Evolutionary conservation across 2,888 invertebrate genomes (phyloP).

Genomic region (Petrolisthes cinctipes): DNA sequence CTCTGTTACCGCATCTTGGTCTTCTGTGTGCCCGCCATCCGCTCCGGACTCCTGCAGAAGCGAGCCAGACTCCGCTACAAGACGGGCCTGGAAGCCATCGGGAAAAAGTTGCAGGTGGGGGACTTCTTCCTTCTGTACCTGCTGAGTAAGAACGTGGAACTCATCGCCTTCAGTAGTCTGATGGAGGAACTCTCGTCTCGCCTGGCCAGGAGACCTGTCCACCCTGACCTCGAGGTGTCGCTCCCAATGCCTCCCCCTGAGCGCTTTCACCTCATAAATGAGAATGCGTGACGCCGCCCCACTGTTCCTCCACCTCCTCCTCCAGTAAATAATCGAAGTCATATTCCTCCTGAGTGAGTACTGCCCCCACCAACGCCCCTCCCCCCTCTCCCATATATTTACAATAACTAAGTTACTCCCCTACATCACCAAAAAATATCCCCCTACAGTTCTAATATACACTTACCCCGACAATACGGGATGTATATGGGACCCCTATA

Average conservation of each 20-base stretch:
- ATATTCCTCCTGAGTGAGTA: too few relatives aligned
- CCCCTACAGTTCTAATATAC: not conserved
- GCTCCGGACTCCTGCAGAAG: constrained; percentile 58
- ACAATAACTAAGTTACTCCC: not conserved
- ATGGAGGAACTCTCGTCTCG: constrained; percentile 56
- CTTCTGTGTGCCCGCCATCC: constrained; percentile 60
- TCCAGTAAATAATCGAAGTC: not conserved
- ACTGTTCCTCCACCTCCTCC: not conserved
- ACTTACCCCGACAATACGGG: too few relatives aligned
- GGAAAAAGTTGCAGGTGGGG: constrained; percentile 55
- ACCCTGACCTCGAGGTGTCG: constrained; percentile 51
- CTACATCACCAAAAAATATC: not conserved
- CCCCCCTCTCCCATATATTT: not conserved
- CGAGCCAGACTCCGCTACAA: constrained; percentile 56
- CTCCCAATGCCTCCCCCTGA: constrained; percentile 27
- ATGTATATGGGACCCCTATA: too few relatives aligned
- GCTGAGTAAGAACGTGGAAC: constrained; percentile 65
- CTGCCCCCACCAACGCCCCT: not conserved
- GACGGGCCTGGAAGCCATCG: constrained; percentile 60
- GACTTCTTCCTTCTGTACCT: constrained; percentile 66
- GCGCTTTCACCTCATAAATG: constrained; percentile 40
- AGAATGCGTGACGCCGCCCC: constrained; percentile 47
- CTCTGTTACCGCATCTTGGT: constrained; percentile 76
- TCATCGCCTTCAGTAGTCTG: constrained; percentile 58
- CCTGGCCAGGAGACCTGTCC: constrained; percentile 31